Conservation (phyloP, 2,888 invertebrate species). For the Mechanitis mazaeus region DNA sequence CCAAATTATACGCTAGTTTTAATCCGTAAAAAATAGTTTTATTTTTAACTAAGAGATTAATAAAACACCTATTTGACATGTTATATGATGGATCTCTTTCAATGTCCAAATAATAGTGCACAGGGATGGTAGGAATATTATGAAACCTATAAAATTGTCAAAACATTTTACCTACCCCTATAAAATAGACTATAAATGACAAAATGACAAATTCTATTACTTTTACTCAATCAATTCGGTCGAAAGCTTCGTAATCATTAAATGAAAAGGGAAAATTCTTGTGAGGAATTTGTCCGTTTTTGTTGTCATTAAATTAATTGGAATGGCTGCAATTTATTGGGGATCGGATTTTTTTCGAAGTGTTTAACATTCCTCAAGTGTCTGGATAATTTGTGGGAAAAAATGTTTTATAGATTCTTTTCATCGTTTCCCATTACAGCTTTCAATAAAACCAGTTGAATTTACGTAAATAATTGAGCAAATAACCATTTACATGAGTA, state of each 20-base stretch:
- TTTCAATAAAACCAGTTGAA: no score
- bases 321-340: neutral
- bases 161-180: neutral
- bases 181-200: neutral
- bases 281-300: conserved; percentile 6
- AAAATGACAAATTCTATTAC: neutral
- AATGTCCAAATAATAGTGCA: no score
- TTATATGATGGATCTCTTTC: no score
- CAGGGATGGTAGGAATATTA: no score
- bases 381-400: neutral
- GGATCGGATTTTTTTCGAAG: conserved; percentile 1
- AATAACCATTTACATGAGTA: no score
- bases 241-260: neutral
- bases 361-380: conserved; percentile 6
- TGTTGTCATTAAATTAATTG: conserved; percentile 10
- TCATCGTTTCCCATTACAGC: no score
- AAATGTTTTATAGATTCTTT: neutral
- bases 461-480: no score
- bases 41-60: no score
- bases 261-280: neutral
- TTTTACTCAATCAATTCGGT: neutral
- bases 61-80: no score
- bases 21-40: no score
- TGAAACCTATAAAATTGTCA: neutral
- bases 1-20: no score